Evolutionary conservation across 1,140 invertebrate genomes (phyloP).

Genomic region (Glossosoma conforme): DNA sequence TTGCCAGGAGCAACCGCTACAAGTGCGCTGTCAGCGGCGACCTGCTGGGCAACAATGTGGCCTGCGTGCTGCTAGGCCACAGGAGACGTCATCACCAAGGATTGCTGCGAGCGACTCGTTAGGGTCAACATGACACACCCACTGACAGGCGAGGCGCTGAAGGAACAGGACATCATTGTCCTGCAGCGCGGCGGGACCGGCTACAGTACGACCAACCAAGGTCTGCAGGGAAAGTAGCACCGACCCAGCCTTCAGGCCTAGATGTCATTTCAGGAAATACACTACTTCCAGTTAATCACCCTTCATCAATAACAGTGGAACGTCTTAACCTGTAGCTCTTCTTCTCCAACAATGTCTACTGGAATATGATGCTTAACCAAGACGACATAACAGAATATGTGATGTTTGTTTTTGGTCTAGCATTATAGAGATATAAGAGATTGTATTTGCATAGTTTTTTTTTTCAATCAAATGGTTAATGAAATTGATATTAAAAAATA

Average conservation of each 20-base stretch:
- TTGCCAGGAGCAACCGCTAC: conserved; percentile 71
- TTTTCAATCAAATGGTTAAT: no score
- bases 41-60: conserved; percentile 89
- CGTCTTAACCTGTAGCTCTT: no score
- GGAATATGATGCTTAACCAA: no score
- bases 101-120: conserved; percentile 94
- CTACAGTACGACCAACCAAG: conserved; percentile 81
- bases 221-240: conserved; percentile 77
- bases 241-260: conserved; percentile 84
- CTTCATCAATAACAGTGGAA: no score
- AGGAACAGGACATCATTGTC: conserved; percentile 88
- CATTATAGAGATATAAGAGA: no score
- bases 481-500: no score
- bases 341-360: no score
- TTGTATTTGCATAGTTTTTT: no score
- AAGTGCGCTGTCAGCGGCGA: conserved; percentile 98
- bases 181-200: conserved; percentile 94
- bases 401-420: no score
- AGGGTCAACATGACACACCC: conserved; percentile 98
- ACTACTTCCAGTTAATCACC: no score
- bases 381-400: no score
- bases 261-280: no score
- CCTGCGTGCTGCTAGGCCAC: conserved; percentile 80
- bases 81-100: conserved; percentile 94
- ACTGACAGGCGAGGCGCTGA: conserved; percentile 80